Percentiles rank a stretch among this genome's conserved stretches.
Evolutionary conservation across 2,113 vertebrate species (phyloP).

Genomic region (Brienomyrus longianalis): DNA sequence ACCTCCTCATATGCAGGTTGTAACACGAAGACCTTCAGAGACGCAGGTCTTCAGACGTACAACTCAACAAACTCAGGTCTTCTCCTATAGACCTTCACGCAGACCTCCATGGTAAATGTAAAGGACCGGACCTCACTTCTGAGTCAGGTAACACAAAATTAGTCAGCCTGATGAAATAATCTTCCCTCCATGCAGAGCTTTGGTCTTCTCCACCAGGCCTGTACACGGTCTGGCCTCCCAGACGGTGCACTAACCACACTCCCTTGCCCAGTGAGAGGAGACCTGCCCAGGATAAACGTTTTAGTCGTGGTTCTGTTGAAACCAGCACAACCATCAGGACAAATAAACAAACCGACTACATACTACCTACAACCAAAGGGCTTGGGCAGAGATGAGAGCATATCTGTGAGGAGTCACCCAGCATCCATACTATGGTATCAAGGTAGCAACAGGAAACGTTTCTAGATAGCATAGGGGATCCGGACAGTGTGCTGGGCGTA

Average conservation of each 20-base stretch:
- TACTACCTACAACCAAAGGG: not conserved
- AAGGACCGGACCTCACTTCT: constrained; percentile 2
- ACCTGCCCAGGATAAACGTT: not conserved
- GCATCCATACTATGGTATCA: not conserved
- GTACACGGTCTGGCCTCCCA: not conserved
- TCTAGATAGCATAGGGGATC: not conserved
- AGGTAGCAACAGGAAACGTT: not conserved
- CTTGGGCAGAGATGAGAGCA: not conserved
- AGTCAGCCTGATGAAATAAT: constrained; percentile 34
- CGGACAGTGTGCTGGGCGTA: not conserved
- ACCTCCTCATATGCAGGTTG: not conserved
- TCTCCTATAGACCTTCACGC: not conserved
- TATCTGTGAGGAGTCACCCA: not conserved
- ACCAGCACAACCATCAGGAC: not conserved
- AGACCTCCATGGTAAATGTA: not conserved
- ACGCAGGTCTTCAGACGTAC: not conserved
- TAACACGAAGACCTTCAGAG: not conserved
- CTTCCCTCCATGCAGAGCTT: constrained; percentile 19
- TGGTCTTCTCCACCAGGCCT: not conserved
- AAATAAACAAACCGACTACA: not conserved
- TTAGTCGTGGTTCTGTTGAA: not conserved
- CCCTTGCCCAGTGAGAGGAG: not conserved
- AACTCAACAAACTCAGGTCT: not conserved
- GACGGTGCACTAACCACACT: not conserved
- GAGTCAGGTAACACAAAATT: constrained; percentile 24